Base-by-base conservation (phyloP, 1,140 invertebrate genomes). In the Anoplolepis gracilipes region DNA sequence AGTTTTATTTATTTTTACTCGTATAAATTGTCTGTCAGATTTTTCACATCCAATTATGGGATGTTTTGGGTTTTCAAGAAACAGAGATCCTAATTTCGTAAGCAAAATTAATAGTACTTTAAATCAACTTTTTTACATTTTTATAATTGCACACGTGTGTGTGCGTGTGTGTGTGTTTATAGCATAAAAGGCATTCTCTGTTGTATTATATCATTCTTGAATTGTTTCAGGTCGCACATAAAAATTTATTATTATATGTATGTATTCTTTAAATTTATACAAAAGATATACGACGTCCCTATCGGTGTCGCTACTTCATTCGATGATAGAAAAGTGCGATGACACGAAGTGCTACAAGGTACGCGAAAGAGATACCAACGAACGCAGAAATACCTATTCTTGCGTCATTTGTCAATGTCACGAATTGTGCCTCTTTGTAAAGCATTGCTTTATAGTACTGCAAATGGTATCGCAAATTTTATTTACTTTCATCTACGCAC, bases 401-500 rank as follows among this genome's bases (percentile, higher is more conserved):
- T 75, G 78, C 55, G 69, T 88, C 87, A 89, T 89, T 79, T 78
- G 78, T 89, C 88, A 86, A 84, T n/a, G 88, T 89, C 88, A 86
- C 49, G 70, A 59, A 59, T 59, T 49, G 46, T 53, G 73, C 53
- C 11, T 25, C 64, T 67, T 33, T 46, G 65, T 57, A 85, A 89
- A 88, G 87, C 78, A 65, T 49, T 82, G 75, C 76, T 72, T 85
- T 82, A n/a, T n/a, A 70, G 22, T 72, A 67, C 59, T 62, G 69
- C 64, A 81, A 85, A 70, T 76, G 57, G 78, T 75, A 59, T 55
- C 78, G 75, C 57, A 78, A 89, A 87, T 87, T 86, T 85, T 88
- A 88, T 91, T 88, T 88, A 91, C 89, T 89, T 92, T 90, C 88
- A 92, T 61, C 55, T 69, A 89, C 86, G 78, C 85, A 65, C 81